Conservation (phyloP, 2,797 vertebrate species). For the Rhynchotus rufescens region DNA sequence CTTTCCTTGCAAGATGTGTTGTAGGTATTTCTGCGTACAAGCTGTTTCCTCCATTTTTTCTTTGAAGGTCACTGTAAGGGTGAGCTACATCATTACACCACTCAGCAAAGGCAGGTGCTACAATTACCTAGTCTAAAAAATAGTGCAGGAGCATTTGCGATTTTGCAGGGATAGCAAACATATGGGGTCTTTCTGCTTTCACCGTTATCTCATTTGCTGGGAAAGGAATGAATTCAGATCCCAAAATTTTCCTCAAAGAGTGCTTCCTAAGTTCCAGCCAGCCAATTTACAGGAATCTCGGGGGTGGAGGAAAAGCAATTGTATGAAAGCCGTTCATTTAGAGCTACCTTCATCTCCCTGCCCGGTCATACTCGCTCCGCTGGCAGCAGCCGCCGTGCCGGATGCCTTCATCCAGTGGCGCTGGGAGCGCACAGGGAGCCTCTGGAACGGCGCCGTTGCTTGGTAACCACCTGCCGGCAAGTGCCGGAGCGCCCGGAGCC, state of each 20-base stretch:
- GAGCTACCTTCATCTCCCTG: not conserved
- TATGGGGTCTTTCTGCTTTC: constrained; percentile 17
- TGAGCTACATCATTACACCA: constrained; percentile 7
- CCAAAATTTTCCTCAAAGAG: not conserved
- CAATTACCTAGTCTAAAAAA: not conserved
- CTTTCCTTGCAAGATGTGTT: constrained; percentile 11
- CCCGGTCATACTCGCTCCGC: not conserved
- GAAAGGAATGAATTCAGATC: not conserved
- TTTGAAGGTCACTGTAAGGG: constrained; percentile 45
- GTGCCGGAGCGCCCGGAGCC: not conserved
- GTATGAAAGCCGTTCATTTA: not conserved
- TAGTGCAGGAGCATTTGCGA: not conserved
- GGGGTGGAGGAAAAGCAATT: not conserved
- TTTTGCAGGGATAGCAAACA: constrained; percentile 6
- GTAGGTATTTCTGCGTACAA: constrained; percentile 22
- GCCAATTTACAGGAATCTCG: not conserved
- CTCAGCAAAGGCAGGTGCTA: constrained; percentile 48
- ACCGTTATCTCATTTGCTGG: constrained; percentile 10
- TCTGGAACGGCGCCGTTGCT: constrained; percentile 33
- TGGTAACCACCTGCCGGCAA: constrained; percentile 46
- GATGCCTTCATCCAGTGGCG: not conserved
- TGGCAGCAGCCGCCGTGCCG: constrained; percentile 9
- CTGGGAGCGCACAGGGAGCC: not conserved
- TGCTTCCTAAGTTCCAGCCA: not conserved
- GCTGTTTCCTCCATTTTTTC: constrained; percentile 15